Evolutionary conservation across 2,888 invertebrate genomes (phyloP), one percentile per base, ranked within the genome.

Genomic region (Notodonta ziczac): DNA sequence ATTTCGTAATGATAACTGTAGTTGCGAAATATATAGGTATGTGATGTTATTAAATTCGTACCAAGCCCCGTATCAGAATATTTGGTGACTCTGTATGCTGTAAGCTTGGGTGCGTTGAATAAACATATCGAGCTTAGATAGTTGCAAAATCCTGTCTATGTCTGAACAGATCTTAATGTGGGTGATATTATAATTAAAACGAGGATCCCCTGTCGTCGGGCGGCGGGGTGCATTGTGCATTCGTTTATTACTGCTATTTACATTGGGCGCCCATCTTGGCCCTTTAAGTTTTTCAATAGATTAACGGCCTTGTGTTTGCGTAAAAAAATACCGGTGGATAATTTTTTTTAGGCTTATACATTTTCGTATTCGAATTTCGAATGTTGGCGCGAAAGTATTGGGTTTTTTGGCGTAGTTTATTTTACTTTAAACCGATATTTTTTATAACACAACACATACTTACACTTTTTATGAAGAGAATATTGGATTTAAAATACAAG

Each of bases 131-230:
- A n/a, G n/a, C 3, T 42, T n/a, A 5, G 42, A 42, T 42, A 4
- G 6, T 7, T 5, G 42, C 10, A 10, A 12, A 42, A 35, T 42
- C 12, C 46, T n/a, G 46, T 46, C n/a, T 46, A 46, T 46, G 6
- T 65, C 65, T 63, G 55, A 62, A 65, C 66, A 68, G 46, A 58
- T 57, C 65, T 70, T 90, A 91, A 90, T 90, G 89, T 90, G 87
- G 89, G 87, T 93, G 93, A 93, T 93, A 93, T 93, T 91, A 88
- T 93, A 93, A 93, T 93, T 93, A 91, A 88, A 90, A 88, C 84
- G 86, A 80, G 86, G 82, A 81, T 81, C 88, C 88, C 89, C 89
- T 88, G 88, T 84, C 82, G 89, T 67, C 80, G 82, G 77, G 55
- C 91, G 78, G 86, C 88, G 84, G 93, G 83, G 84, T 75, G 74